Conservation (phyloP, 2,888 invertebrate species). For the Pteria penguin region DNA sequence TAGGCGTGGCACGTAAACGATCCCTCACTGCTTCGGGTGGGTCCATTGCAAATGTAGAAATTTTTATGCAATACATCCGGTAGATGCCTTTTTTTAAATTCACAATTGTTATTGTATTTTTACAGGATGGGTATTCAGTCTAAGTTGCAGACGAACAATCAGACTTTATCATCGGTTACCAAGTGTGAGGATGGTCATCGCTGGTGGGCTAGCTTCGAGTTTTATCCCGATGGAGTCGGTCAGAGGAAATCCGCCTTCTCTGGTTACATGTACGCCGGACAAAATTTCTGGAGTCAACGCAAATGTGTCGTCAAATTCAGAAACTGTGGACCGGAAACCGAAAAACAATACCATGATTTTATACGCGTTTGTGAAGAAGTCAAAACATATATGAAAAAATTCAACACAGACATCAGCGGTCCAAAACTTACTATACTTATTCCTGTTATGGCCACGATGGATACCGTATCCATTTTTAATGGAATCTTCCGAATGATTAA, state of each 20-base stretch:
- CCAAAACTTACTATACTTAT: neutral
- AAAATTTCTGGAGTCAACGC: slow-evolving; percentile 37
- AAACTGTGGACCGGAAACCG: slow-evolving; percentile 16
- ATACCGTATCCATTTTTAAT: slow-evolving; percentile 34
- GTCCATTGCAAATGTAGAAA: no score
- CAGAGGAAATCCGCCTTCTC: slow-evolving; percentile 24
- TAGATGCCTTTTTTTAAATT: no score
- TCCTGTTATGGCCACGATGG: slow-evolving; percentile 34
- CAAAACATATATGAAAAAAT: neutral
- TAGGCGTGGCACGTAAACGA: no score
- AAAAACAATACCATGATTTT: neutral
- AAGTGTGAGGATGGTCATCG: slow-evolving; percentile 32
- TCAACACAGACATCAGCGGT: slow-evolving; percentile 2
- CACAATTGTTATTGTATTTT: no score
- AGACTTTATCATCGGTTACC: slow-evolving; percentile 34
- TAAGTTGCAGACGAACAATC: slow-evolving; percentile 17
- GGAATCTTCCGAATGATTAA: slow-evolving; percentile 36
- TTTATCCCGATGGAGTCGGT: slow-evolving; percentile 36
- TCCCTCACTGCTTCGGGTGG: no score
- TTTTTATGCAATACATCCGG: no score
- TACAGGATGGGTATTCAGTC: neutral
- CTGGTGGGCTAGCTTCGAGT: slow-evolving; percentile 45
- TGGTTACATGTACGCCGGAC: slow-evolving; percentile 34
- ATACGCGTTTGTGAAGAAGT: slow-evolving; percentile 1
- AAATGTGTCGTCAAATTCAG: slow-evolving; percentile 27